phyloP scores from a whole-genome alignment of 2,797 vertebrate genomes.

The Passerculus sandwichensis region DNA sequence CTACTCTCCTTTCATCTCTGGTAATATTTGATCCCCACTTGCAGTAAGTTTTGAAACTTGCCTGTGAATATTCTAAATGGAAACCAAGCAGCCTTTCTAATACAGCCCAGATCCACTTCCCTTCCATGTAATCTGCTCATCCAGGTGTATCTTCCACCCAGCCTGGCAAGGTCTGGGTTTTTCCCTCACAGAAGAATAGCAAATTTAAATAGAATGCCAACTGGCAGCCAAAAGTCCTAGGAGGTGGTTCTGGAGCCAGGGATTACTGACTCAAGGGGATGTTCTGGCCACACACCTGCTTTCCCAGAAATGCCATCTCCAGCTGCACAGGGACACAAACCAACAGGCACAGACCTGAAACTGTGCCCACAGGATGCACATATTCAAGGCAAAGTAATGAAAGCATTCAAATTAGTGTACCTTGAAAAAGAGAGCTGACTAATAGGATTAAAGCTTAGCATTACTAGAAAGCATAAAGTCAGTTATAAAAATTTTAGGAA shows the following conservation, averaged over 20 bases:
- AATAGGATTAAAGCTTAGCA: constrained; percentile 29
- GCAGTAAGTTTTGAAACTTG: not conserved
- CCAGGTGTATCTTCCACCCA: not conserved
- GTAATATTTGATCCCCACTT: not conserved
- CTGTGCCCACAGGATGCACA: not conserved
- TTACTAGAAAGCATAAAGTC: constrained; percentile 29
- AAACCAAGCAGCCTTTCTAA: not conserved
- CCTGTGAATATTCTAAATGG: not conserved
- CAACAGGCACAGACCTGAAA: not conserved
- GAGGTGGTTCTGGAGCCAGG: not conserved
- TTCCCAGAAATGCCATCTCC: not conserved
- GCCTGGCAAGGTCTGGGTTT: not conserved
- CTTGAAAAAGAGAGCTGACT: not conserved
- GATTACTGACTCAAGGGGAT: not conserved
- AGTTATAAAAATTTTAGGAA: not conserved
- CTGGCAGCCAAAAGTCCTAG: not conserved
- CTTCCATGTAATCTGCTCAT: not conserved
- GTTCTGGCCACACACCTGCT: not conserved
- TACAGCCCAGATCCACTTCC: not conserved
- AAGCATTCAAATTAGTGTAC: not conserved
- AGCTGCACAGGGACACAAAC: not conserved
- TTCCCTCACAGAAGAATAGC: not conserved
- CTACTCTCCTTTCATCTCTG: not conserved
- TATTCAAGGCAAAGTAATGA: not conserved
- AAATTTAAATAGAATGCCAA: not conserved